Evolutionary conservation across 1,140 invertebrate genomes (phyloP).

Genomic region (Halotydeus destructor): DNA sequence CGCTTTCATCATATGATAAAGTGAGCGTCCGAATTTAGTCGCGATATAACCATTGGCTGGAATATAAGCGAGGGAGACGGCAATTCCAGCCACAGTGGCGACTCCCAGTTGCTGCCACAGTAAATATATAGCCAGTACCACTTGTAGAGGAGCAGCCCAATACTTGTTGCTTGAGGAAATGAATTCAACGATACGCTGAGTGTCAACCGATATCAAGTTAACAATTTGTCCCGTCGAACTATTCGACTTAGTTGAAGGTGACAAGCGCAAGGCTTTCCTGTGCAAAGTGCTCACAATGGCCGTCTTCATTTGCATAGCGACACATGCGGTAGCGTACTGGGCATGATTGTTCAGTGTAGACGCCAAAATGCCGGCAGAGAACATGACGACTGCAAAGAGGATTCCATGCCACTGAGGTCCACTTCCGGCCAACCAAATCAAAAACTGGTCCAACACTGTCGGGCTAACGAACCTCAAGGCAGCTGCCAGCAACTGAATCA

Average conservation of each 20-base stretch:
- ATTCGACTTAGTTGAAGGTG: constrained; percentile 9
- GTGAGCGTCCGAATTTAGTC: constrained; percentile 41
- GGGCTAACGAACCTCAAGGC: too few species aligned
- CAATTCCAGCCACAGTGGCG: constrained; percentile 22
- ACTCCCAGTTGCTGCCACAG: constrained; percentile 23
- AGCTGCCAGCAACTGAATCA: too few species aligned
- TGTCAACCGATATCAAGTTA: constrained; percentile 16
- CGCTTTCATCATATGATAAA: constrained; percentile 20
- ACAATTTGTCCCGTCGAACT: constrained; percentile 16
- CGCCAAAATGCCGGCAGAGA: too few species aligned
- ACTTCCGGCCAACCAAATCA: constrained; percentile 6
- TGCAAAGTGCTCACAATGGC: too few species aligned
- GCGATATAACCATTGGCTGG: constrained; percentile 74
- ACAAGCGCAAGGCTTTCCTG: constrained; percentile 15
- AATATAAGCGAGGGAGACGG: constrained; percentile 40
- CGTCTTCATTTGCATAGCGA: too few species aligned
- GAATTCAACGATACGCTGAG: constrained; percentile 8
- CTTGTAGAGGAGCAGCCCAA: constrained; percentile 20
- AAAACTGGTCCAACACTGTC: constrained; percentile 4
- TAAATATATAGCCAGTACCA: constrained; percentile 22
- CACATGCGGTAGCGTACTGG: too few species aligned
- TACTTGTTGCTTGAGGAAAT: constrained; percentile 13
- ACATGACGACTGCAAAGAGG: constrained; percentile 7
- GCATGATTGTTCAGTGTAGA: too few species aligned
- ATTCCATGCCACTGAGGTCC: constrained; percentile 11